Evolutionary conservation across 1,140 invertebrate species (phyloP).

Genomic region (Pseudomyrmex cubaensis): DNA sequence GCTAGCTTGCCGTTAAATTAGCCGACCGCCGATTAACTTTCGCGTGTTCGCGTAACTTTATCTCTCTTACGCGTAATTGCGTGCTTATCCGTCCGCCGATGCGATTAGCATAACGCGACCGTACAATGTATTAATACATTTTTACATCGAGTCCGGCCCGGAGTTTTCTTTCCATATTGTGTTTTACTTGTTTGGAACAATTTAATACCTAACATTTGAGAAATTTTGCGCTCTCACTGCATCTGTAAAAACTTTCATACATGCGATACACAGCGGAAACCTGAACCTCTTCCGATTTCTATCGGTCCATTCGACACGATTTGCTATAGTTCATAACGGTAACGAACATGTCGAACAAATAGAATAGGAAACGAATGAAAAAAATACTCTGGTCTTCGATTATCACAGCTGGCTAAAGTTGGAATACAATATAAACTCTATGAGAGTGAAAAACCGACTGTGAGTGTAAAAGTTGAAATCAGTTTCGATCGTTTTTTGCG

Average conservation of each 20-base stretch:
- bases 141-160: background rate
- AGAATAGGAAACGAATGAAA: slow-evolving; percentile 11
- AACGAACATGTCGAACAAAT: slow-evolving; percentile 33
- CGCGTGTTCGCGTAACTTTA: slow-evolving; percentile 10
- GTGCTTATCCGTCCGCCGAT: background rate
- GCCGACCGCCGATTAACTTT: slow-evolving; percentile 29
- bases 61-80: slow-evolving; percentile 20
- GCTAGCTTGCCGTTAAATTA: slow-evolving; percentile 31
- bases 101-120: slow-evolving; percentile 13
- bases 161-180: background rate
- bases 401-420: slow-evolving; percentile 2
- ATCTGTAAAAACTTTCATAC: slow-evolving; percentile 3
- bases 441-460: background rate
- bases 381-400: slow-evolving; percentile 21
- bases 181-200: background rate
- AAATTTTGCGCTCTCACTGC: background rate
- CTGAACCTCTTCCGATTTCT: slow-evolving; percentile 13
- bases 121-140: slow-evolving; percentile 14
- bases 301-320: slow-evolving; percentile 9
- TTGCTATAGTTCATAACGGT: slow-evolving; percentile 21
- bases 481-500: background rate
- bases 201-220: slow-evolving; percentile 41
- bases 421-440: slow-evolving; percentile 4
- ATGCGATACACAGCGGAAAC: slow-evolving; percentile 22
- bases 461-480: background rate